These are phyloP conservation scores for Lomographa bimaculata DNA, from an alignment of 2,888 invertebrate species.

Conservation along the genomic window DNA sequence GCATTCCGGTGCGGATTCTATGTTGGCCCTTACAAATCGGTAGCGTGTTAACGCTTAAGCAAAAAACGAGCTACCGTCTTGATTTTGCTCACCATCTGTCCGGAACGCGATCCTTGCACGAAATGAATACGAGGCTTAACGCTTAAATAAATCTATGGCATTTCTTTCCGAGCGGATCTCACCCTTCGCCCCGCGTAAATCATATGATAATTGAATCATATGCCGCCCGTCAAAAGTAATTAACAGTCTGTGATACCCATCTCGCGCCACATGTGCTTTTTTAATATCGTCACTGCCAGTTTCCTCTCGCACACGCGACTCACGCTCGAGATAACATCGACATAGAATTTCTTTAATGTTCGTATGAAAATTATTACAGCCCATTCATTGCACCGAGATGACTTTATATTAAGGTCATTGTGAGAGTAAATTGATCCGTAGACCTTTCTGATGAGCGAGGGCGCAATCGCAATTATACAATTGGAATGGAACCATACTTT, in stretches of 20 bases:
- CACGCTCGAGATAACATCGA: constrained; percentile 76
- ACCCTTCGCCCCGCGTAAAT: constrained; percentile 71
- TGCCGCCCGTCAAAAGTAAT: constrained; percentile 83
- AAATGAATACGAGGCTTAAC: constrained; percentile 75
- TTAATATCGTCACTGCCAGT: constrained; percentile 73
- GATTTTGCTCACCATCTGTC: constrained; percentile 72
- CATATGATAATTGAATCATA: constrained; percentile 84
- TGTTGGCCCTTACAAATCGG: constrained; percentile 62
- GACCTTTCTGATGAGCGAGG: constrained; percentile 56
- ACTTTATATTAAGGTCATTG: constrained; percentile 78
- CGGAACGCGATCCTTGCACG: constrained; percentile 57
- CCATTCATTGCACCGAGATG: constrained; percentile 59
- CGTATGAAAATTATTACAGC: constrained; percentile 71
- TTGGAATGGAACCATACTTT: constrained; percentile 45
- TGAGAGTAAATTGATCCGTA: constrained; percentile 75
- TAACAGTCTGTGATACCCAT: constrained; percentile 81
- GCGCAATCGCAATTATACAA: constrained; percentile 57
- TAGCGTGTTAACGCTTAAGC: constrained; percentile 52
- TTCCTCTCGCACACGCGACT: constrained; percentile 74
- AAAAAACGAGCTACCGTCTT: constrained; percentile 62
- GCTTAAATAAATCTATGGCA: constrained; percentile 66
- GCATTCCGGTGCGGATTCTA: constrained; percentile 29
- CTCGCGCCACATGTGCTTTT: constrained; percentile 78
- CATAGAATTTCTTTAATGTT: constrained; percentile 75
- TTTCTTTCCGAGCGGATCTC: constrained; percentile 48